Conservation (phyloP, 2,888 invertebrate species). For the Nipponacmea schrenckii region DNA sequence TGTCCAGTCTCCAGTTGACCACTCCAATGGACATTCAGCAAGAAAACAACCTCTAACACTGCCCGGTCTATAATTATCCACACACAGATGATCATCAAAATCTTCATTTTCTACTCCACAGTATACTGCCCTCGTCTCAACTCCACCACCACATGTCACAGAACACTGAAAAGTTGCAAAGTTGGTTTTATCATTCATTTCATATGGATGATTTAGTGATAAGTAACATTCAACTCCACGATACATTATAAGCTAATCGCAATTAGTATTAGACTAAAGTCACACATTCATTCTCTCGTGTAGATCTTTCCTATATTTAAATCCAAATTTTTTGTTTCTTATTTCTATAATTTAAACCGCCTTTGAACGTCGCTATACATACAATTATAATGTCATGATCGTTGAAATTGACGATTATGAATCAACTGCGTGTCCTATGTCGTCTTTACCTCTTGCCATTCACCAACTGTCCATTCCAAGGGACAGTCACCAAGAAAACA, state of each 20-base stretch:
- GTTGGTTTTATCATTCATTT: too few species aligned
- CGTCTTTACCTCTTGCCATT: conserved; percentile 15
- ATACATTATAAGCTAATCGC: too few species aligned
- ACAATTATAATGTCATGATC: too few species aligned
- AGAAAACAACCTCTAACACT: not conserved
- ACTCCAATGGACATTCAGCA: not conserved
- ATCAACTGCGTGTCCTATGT: not conserved
- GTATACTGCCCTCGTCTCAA: conserved; percentile 42
- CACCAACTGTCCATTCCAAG: conserved; percentile 17
- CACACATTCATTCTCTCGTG: too few species aligned
- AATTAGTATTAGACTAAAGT: too few species aligned
- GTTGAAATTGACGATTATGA: too few species aligned
- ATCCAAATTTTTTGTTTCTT: too few species aligned
- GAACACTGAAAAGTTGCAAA: conserved; percentile 39
- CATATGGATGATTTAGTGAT: too few species aligned
- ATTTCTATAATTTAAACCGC: too few species aligned
- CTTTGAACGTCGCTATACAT: too few species aligned
- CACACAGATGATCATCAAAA: not conserved
- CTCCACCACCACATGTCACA: conserved; percentile 47
- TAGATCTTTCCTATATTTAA: too few species aligned
- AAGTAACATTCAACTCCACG: too few species aligned
- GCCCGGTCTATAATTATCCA: not conserved
- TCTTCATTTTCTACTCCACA: conserved; percentile 34
- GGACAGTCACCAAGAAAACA: conserved; percentile 37
- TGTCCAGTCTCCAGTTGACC: not conserved